These are phyloP conservation scores for Dendronephthya gigantea DNA, from an alignment of 64 coral and sea anemone genomes.

Conservation along the genomic window DNA sequence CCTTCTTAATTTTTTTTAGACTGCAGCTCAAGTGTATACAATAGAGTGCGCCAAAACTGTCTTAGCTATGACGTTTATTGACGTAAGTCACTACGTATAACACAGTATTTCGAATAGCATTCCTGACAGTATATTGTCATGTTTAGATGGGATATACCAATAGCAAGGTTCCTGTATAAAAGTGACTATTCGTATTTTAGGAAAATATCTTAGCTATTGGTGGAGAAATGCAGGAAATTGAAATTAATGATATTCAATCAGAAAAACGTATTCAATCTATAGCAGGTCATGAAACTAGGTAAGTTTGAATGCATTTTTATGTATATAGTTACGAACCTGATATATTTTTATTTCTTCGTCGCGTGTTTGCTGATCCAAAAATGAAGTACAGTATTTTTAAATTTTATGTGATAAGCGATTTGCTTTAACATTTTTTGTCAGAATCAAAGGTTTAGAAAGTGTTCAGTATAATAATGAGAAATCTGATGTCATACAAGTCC, in stretches of 20 bases:
- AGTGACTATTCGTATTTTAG: constrained; percentile 19
- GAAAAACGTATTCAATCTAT: constrained; percentile 63
- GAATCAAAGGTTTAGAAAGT: constrained; percentile 35
- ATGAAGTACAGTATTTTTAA: no score
- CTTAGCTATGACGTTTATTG: constrained; percentile 5
- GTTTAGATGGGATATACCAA: no score
- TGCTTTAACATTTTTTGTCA: constrained; percentile 1
- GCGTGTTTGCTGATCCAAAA: not conserved
- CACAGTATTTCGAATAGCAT: no score
- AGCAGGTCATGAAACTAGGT: constrained; percentile 78
- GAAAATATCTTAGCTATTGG: constrained; percentile 60
- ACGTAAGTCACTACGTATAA: not conserved
- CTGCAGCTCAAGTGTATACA: not conserved
- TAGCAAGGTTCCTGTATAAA: not conserved
- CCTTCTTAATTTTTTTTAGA: not conserved
- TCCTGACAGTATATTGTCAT: no score
- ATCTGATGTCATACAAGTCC: not conserved
- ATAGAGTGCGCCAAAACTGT: not conserved
- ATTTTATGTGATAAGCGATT: not conserved
- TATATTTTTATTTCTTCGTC: no score
- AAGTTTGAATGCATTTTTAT: not conserved
- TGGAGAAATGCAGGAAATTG: constrained; percentile 70
- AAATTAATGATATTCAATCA: constrained; percentile 67
- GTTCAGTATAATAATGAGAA: not conserved
- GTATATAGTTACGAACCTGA: not conserved